Evolutionary conservation across 2,888 invertebrate genomes (phyloP).

Genomic region (Strigamia crassipes): DNA sequence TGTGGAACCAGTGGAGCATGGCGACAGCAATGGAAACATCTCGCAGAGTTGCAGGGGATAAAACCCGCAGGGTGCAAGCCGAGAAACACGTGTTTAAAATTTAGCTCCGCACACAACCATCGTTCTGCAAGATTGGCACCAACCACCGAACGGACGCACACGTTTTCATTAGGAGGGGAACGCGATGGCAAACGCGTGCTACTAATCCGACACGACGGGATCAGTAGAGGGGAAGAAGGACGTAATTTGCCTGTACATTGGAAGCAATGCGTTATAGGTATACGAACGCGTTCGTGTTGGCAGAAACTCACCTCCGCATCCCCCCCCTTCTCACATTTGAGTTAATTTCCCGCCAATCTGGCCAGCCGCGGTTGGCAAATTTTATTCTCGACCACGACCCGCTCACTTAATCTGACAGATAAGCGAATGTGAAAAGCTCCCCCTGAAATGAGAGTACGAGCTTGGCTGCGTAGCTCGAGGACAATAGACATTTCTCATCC

Average conservation of each 20-base stretch:
- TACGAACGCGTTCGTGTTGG: not conserved
- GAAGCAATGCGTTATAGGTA: not conserved
- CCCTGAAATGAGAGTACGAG: not conserved
- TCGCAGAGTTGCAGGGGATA: not conserved
- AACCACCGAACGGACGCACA: not conserved
- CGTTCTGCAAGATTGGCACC: not conserved
- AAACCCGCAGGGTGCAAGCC: not conserved
- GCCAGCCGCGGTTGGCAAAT: not conserved
- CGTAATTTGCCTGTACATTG: constrained; percentile 14
- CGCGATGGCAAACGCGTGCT: not conserved
- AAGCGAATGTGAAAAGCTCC: constrained; percentile 17
- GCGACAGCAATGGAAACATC: not conserved
- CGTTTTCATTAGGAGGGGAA: constrained; percentile 9
- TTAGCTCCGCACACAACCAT: not conserved
- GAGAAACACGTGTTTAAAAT: not conserved
- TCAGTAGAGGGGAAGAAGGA: constrained; percentile 26
- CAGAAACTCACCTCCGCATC: no score
- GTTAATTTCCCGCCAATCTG: constrained; percentile 26
- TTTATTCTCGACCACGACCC: not conserved
- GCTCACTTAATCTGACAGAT: constrained; percentile 10
- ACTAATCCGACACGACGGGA: constrained; percentile 30
- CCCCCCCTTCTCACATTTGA: not conserved
- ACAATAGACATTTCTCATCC: constrained; percentile 3
- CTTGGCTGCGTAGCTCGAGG: not conserved
- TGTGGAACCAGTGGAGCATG: not conserved